Percentiles rank a stretch among this genome's conserved stretches.
Evolutionary conservation across 2,797 vertebrate species (phyloP).

Genomic region (Lepus townsendii): DNA sequence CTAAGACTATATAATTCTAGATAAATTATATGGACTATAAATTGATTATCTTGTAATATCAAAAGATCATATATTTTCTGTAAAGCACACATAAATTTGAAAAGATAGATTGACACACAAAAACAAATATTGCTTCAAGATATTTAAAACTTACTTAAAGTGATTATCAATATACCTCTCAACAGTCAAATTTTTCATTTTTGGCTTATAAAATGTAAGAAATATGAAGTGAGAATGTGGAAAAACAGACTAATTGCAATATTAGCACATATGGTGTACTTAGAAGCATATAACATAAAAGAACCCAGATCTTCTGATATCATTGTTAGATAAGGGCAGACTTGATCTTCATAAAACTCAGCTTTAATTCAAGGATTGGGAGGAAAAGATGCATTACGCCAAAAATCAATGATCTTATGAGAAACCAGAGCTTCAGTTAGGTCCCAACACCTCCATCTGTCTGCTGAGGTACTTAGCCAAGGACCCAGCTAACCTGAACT

Average conservation of each 20-base stretch:
- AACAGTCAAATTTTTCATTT: background rate
- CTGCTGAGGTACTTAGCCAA: background rate
- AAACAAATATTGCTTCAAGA: background rate
- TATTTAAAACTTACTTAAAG: background rate
- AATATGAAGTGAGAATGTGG: background rate
- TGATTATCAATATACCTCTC: background rate
- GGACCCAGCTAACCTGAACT: background rate
- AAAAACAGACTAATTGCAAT: background rate
- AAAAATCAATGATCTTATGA: background rate
- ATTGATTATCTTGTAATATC: background rate
- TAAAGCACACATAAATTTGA: background rate
- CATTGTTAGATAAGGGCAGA: background rate
- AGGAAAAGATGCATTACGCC: background rate
- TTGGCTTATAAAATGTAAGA: background rate
- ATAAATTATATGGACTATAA: background rate
- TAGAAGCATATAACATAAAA: background rate
- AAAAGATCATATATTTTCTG: background rate
- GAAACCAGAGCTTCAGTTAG: background rate
- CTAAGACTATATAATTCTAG: background rate
- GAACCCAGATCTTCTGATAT: background rate
- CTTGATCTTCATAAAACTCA: background rate
- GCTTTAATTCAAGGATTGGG: background rate
- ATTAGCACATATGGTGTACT: background rate
- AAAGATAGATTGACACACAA: background rate
- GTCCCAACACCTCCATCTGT: background rate